Conservation (phyloP, 2,113 vertebrate genomes). For the Bubo scandiacus region DNA sequence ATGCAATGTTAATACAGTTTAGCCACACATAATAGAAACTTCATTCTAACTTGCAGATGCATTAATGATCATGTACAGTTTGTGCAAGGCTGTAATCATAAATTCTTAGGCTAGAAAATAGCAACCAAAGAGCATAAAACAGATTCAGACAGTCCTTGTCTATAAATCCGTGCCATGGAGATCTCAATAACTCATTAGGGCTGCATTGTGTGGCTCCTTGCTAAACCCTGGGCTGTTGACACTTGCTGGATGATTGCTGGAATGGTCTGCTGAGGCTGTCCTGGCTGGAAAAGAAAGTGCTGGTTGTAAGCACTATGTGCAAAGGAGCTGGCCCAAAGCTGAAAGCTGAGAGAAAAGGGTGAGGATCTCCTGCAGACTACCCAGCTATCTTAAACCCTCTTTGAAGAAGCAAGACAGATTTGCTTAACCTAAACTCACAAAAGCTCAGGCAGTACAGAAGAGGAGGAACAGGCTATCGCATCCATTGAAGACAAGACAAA, state of each 20-base stretch:
- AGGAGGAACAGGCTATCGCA: background rate
- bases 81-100: background rate
- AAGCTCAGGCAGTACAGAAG: background rate
- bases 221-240: background rate
- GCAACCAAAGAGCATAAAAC: background rate
- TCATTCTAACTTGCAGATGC: background rate
- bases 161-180: background rate
- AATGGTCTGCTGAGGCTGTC: background rate
- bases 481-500: background rate
- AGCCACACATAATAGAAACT: background rate
- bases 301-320: background rate
- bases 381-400: background rate
- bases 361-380: background rate
- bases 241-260: accelerated
- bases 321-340: background rate
- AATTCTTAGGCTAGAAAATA: background rate
- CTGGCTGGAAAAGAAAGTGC: background rate
- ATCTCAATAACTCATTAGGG: background rate
- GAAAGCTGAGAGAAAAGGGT: background rate
- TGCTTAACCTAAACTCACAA: background rate
- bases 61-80: background rate
- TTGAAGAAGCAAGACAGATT: background rate
- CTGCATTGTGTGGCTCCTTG: background rate
- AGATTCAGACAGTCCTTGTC: background rate
- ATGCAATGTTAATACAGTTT: background rate